Base-by-base conservation (phyloP, 2,888 invertebrate genomes). In the Neocrepidodera transversa region DNA sequence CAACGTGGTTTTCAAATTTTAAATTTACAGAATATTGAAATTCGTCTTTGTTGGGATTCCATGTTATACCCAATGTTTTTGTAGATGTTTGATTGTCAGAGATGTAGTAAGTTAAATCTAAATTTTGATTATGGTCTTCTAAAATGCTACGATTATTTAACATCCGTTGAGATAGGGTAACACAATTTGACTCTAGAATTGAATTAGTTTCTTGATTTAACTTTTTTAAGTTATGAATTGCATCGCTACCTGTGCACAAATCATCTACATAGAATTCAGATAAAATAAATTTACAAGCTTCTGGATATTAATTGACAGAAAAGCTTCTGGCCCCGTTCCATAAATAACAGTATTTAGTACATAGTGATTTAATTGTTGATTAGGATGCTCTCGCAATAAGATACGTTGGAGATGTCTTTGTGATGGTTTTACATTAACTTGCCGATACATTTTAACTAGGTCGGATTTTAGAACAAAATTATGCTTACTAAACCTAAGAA, bases 401-500 rank as follows among this genome's bases (percentile, higher is more conserved):
- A 66, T 66, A 42, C 58, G 17, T 36, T 68, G 68, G 10, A 60
- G 52, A 30, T 60, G 16, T 14, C n/a, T n/a, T n/a, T n/a, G n/a
- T n/a, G n/a, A n/a, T n/a, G n/a, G n/a, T n/a, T n/a, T n/a, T n/a
- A n/a, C n/a, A n/a, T n/a, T n/a, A n/a, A n/a, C n/a, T n/a, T n/a
- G n/a, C n/a, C n/a, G n/a, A n/a, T n/a, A n/a, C n/a, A n/a, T n/a
- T n/a, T n/a, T n/a, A n/a, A n/a, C n/a, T n/a, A n/a, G n/a, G n/a
- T n/a, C n/a, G n/a, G n/a, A n/a, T n/a, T n/a, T n/a, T n/a, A n/a
- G n/a, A n/a, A n/a, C n/a, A n/a, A n/a, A n/a, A n/a, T n/a, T n/a
- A n/a, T n/a, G n/a, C 63, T 45, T 55, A 16, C 70, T n/a, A 56
- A 67, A 68, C 10, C 68, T 20, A 2, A 65, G 10, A 10, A 68